These are phyloP conservation scores for Somateria mollissima DNA, from an alignment of 2,797 vertebrate genomes.

Conservation along the genomic window DNA sequence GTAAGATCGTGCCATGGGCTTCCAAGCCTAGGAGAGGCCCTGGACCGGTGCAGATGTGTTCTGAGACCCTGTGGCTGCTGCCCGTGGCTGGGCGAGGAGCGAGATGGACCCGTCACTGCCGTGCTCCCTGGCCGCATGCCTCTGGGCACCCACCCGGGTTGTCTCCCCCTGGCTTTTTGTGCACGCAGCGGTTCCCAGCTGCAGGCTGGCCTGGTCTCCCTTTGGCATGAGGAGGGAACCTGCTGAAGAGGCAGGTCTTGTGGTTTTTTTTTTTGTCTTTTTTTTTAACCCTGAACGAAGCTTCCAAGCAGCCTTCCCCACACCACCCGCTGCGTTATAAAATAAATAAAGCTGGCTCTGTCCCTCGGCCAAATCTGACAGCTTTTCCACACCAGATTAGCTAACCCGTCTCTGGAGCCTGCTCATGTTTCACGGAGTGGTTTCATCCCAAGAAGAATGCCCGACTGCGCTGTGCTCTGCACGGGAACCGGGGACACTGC, in stretches of 20 bases:
- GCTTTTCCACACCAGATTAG: background rate
- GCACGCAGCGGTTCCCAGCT: background rate
- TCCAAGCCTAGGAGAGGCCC: too few relatives aligned
- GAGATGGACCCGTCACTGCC: too few relatives aligned
- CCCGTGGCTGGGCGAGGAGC: too few relatives aligned
- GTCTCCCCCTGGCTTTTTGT: background rate
- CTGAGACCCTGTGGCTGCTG: too few relatives aligned
- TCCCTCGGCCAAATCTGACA: background rate
- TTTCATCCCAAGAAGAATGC: background rate
- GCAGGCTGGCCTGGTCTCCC: background rate
- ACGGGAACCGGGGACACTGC: too few relatives aligned
- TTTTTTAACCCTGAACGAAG: background rate
- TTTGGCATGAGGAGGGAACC: background rate
- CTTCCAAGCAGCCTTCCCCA: too few relatives aligned
- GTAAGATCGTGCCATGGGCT: too few relatives aligned
- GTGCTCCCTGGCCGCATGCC: too few relatives aligned
- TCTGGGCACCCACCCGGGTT: background rate
- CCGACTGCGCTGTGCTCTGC: background rate
- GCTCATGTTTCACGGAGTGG: background rate
- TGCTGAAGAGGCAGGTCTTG: background rate
- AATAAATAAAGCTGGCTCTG: background rate
- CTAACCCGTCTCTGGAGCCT: background rate
- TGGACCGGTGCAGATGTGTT: too few relatives aligned
- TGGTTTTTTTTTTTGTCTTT: background rate
- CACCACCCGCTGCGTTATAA: background rate